Evolutionary conservation across 2,888 invertebrate genomes (phyloP), one percentile per base, ranked within the genome.

Genomic region (Ischnura elegans): DNA sequence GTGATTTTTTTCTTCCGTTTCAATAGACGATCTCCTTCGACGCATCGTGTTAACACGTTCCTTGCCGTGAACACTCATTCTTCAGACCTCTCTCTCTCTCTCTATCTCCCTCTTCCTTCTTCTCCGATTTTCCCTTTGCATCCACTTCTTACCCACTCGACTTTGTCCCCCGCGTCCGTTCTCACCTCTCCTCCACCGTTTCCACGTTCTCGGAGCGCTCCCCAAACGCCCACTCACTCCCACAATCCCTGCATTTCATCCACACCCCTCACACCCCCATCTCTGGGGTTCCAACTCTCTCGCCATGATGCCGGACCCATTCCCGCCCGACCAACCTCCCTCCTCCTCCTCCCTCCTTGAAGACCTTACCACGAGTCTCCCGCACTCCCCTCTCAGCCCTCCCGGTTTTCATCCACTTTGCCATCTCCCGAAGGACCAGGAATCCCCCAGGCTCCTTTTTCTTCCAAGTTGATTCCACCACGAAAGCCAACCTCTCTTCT

Each of bases 391-490:
- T 85, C 36, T 86, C 86, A 25, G 36, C 85, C 43, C 86, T 45
- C 86, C 86, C 86, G 87, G 51, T 87, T 87, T 87, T 87, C 90
- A 90, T 90, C 90, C 90, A 90, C 90, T 90, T 90, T 66, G 66
- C 90, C 90, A 90, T 90, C 90, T 90, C 90, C 90, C 90, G 45
- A 43, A 90, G 90, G 90, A 90, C 61, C 61, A 90, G 51, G 51
- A 90, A 51, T 47, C 51, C 87, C 87, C 87, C 29, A 55, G 51
- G 87, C 61, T 90, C 90, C 90, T 90, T 90, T 90, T 90, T 90
- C 90, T 90, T 90, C 87, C 87, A 55, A 87, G 87, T 87, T 87
- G 87, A 87, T 87, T 87, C 90, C 90, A 90, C 90, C 90, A 43
- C 90, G 42, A 90, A 90, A 90, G 66, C 90, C 90, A 87, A 55